Evolutionary conservation across 2,888 invertebrate species (phyloP), one percentile per base, ranked within the genome.

Genomic region (Amphipyra tragopoginis): DNA sequence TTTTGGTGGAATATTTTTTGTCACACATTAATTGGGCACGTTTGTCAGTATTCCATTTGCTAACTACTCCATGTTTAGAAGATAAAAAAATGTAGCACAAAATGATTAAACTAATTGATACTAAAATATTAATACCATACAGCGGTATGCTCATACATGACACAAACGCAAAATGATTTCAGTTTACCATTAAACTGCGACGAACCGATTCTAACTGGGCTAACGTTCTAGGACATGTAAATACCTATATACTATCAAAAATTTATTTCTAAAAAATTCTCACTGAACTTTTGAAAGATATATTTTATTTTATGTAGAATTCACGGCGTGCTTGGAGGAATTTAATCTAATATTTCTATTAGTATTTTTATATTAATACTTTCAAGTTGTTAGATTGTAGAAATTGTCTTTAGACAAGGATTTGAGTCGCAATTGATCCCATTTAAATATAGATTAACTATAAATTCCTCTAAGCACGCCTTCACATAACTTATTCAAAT

Each of bases 201-300:
- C 44, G 5, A 69, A 61, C 29, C 36, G 21, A 48, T 57, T 54
- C 21, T 51, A 59, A 64, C 44, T 47, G 57, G 47, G 26, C 54
- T 58, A 65, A 62, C 42, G 40, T 61, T 59, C 45, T 61, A 72
- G 44, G 66, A 67, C 63, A 57, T 72, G 44, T 68, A 65, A 76
- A 76, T 64, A 62, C 33, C 63, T 76, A 74, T 45, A 40, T 38
- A 60, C 54, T 73, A 75, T 71, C 56, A 75, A 77, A 77, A 77
- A 9, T 61, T 69, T 73, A 77, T 49, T 47, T 69, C 65, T 69
- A 72, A 67, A 68, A 69, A 45, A 43, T 54, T 78, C 62, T 78
- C 76, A 78, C 74, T 67, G 57, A 69, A 57, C 26, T 67, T 69
- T 61, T 53, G 33, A 63, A 73, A 65, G 50, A 67, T 65, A 61